Conservation (phyloP, 2,888 invertebrate species). For the Flexamia atlantica region DNA sequence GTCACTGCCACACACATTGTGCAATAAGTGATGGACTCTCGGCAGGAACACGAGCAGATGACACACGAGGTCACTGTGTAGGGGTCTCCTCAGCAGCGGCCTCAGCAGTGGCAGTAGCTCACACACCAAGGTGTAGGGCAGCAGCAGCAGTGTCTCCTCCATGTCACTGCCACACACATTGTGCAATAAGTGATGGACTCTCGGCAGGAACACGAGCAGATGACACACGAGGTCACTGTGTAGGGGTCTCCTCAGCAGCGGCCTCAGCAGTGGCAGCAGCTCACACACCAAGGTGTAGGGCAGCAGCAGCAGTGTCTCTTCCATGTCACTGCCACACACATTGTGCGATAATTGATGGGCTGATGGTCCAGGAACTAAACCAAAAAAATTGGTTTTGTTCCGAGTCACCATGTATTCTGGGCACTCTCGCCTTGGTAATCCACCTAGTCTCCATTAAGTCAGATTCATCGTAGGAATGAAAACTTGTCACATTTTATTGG, state of each 20-base stretch:
- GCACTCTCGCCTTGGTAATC: no score
- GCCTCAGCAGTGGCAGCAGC: conserved; percentile 84
- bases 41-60: conserved; percentile 72
- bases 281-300: conserved; percentile 88
- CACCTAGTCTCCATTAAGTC: no score
- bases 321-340: no score
- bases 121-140: conserved; percentile 86
- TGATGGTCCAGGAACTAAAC: no score
- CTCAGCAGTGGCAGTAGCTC: conserved; percentile 87
- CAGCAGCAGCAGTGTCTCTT: conserved; percentile 84
- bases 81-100: conserved; percentile 73
- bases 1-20: no score
- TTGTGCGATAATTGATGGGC: conserved; percentile 70
- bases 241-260: conserved; percentile 81
- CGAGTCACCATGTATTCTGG: no score
- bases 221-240: conserved; percentile 86
- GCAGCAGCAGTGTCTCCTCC: no score
- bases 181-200: conserved; percentile 70
- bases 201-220: conserved; percentile 87
- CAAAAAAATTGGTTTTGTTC: no score
- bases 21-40: conserved; percentile 81
- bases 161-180: no score
- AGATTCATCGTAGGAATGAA: no score
- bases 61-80: no score
- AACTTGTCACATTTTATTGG: no score